Evolutionary conservation across 2,113 vertebrate species (phyloP).

Genomic region (Lichenostomus cassidix): DNA sequence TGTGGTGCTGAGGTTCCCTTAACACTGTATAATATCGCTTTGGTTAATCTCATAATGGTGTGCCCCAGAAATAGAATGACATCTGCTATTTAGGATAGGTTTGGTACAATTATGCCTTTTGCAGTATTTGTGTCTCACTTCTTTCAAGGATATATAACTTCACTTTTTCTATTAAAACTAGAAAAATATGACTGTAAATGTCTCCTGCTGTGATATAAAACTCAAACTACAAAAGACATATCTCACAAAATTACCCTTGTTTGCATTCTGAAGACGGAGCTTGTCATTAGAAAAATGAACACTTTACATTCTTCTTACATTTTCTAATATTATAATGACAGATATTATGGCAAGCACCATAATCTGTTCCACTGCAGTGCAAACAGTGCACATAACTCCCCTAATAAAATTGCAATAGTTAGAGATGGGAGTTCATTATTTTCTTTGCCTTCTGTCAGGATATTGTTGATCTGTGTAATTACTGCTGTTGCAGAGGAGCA

Average conservation of each 20-base stretch:
- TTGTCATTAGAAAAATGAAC: conserved; percentile 28
- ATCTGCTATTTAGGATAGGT: background rate
- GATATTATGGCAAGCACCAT: background rate
- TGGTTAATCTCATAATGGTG: background rate
- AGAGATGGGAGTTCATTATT: background rate
- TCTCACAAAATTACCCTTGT: background rate
- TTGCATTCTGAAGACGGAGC: conserved; percentile 24
- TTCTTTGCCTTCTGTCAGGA: background rate
- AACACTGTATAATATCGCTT: background rate
- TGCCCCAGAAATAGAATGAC: background rate
- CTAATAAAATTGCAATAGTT: background rate
- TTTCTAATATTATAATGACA: conserved; percentile 37
- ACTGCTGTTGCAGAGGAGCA: background rate
- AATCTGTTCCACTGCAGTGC: conserved; percentile 4
- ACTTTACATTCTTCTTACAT: background rate
- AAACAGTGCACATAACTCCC: background rate
- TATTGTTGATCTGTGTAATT: background rate
- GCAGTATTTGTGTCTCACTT: background rate
- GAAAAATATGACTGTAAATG: background rate
- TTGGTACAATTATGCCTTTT: background rate
- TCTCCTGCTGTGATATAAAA: background rate
- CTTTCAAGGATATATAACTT: background rate
- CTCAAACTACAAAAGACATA: conserved; percentile 14
- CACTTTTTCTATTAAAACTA: background rate
- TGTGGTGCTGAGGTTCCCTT: background rate